phyloP scores from a whole-genome alignment of 92 coral and sea anemone genomes.

The Porites lobata region DNA sequence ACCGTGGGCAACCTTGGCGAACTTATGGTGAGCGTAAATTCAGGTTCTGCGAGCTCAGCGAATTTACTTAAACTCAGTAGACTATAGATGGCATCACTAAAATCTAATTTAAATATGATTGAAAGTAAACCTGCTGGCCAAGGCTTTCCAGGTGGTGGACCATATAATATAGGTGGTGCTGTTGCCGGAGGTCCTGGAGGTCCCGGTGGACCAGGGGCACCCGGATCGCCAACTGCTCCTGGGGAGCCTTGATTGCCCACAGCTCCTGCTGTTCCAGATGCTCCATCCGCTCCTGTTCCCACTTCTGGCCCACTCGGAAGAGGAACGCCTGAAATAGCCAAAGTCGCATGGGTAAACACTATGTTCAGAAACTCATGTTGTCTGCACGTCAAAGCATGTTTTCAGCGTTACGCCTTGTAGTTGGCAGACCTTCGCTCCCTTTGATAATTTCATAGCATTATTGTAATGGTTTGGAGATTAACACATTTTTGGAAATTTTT shows the following conservation, averaged over 20 bases:
- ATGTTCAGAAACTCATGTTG: too few species aligned
- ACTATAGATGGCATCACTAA: neutral
- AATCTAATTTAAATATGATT: too few species aligned
- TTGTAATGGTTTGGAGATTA: too few species aligned
- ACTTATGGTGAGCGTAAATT: too few species aligned
- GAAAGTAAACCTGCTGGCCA: conserved; percentile 15
- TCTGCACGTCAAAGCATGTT: too few species aligned
- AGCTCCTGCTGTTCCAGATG: conserved; percentile 39
- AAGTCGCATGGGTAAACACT: neutral
- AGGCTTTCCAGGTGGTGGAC: conserved; percentile 74
- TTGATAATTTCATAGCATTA: too few species aligned
- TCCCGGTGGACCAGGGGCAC: conserved; percentile 66
- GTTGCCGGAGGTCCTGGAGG: conserved; percentile 38
- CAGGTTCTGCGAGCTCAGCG: too few species aligned
- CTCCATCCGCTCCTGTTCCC: conserved; percentile 74
- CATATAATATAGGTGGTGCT: conserved; percentile 15
- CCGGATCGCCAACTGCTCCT: conserved; percentile 1
- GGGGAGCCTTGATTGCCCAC: conserved; percentile 66
- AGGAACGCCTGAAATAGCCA: neutral
- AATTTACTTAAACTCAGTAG: too few species aligned
- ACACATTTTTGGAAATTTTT: too few species aligned
- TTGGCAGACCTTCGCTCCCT: too few species aligned
- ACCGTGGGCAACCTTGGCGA: too few species aligned
- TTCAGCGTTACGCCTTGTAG: too few species aligned
- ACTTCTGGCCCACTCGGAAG: conserved; percentile 71